These are phyloP conservation scores for Garrulus glandarius DNA, from an alignment of 2,797 vertebrate species.

Conservation along the genomic window DNA sequence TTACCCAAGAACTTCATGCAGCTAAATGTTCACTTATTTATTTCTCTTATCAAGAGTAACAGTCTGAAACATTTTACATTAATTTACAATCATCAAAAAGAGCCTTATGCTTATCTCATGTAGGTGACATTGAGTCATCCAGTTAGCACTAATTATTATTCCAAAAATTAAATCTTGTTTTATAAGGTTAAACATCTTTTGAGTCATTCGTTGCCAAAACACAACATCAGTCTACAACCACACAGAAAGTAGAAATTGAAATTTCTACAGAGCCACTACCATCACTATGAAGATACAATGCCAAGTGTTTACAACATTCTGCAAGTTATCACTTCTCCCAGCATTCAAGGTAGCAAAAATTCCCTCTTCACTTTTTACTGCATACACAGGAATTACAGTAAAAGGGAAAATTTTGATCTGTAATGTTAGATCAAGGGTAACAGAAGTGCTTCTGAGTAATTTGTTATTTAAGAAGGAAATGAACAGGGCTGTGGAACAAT, in stretches of 20 bases:
- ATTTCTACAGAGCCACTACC: conserved; percentile 27
- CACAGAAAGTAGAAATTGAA: conserved; percentile 22
- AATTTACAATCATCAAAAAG: conserved; percentile 21
- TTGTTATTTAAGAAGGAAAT: neutral
- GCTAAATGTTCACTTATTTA: conserved; percentile 45
- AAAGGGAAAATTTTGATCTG: neutral
- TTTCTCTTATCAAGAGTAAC: conserved; percentile 46
- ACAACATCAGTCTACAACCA: conserved; percentile 3
- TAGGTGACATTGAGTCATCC: neutral
- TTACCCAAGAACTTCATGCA: conserved; percentile 9
- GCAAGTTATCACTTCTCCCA: neutral
- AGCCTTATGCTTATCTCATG: neutral
- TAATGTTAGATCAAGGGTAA: neutral
- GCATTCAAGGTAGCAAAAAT: neutral
- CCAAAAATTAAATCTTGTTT: neutral
- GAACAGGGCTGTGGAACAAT: neutral
- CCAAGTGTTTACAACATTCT: neutral
- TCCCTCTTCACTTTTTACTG: neutral
- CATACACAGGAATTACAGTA: neutral
- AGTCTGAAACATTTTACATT: conserved; percentile 36
- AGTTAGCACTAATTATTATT: neutral
- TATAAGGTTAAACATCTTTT: neutral
- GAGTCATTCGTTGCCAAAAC: neutral
- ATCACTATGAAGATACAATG: neutral
- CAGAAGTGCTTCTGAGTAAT: neutral